Base-by-base conservation (phyloP, 2,113 vertebrate genomes). In the Paracanthobrama guichenoti region DNA sequence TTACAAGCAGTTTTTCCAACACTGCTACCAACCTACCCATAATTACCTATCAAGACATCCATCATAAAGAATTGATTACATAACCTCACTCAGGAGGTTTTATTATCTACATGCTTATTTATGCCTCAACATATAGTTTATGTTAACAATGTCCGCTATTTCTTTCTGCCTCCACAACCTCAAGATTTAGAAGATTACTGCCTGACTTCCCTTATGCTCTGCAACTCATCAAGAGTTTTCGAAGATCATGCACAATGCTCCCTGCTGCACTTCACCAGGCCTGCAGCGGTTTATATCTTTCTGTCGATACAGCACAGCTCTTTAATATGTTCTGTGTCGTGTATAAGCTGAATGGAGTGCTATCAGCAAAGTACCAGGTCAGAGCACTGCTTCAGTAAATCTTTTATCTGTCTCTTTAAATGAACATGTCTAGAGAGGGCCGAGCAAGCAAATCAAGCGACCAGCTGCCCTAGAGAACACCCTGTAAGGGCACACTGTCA, bases 271-370 rank as follows among this genome's bases (percentile, higher is more conserved):
- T 62, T 46, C 44, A 6, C 26, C 22, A 55, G 12, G 16, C 81
- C 74, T 42, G 44, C 14, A 83, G 73, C 53, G 20, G 59, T 64
- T 35, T 79, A 67, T 22, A 18, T 86, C 44, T 66, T 83, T 57
- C n/a, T 44, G 22, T 73, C 18, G 13, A 86, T 71, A 77, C 72
- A 71, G 72, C 11, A 10, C 73, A 28, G 53, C 55, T 73, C 75
- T 86, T 83, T 79, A 86, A 83, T 86, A 83, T 59, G 67, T 79
- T 59, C 55, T 72, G 42, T 71, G 44, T 79, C 75, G 18, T 64
- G 66, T 78, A 72, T 84, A 84, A 84, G 20, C 42, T 10, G 44
- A 62, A 18, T 28, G 1, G 46, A 44, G 55, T 59, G 64, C 75
- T 86, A 82, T 48, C 74, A 79, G 81, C 64, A 79, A 83, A 82